A percentile compares a stretch with the other conserved stretches of the same genome.
Conservation (phyloP, 2,113 vertebrate genomes). For the Amia ocellicauda region DNA sequence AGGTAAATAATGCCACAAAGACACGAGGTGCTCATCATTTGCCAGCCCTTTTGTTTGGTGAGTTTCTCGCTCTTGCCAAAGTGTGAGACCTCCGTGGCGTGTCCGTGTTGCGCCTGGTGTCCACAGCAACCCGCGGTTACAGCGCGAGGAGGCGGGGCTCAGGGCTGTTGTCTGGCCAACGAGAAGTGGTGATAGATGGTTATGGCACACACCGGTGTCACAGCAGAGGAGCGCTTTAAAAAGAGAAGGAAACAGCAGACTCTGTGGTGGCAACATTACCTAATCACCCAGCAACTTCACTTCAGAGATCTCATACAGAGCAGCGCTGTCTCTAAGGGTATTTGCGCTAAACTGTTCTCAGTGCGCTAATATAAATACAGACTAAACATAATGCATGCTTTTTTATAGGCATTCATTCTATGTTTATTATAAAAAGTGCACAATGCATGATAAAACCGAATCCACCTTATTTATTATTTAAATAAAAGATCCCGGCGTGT, state of each 20-base stretch:
- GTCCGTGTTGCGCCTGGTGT: constrained; percentile 22
- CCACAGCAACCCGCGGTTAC: constrained; percentile 32
- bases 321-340: neutral
- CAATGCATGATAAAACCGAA: too few relatives aligned
- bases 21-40: neutral
- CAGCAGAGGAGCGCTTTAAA: neutral
- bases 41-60: neutral
- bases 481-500: too few relatives aligned
- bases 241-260: neutral
- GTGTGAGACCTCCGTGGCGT: constrained; percentile 36
- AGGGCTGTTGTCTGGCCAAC: constrained; percentile 36
- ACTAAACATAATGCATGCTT: too few relatives aligned
- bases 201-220: neutral
- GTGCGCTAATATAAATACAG: too few relatives aligned
- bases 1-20: too few relatives aligned
- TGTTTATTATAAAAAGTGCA: too few relatives aligned
- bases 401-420: too few relatives aligned
- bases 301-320: neutral
- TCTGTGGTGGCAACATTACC: neutral
- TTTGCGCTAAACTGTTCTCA: too few relatives aligned
- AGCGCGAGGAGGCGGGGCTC: constrained; percentile 13
- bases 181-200: neutral
- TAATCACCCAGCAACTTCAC: neutral
- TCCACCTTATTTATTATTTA: too few relatives aligned
- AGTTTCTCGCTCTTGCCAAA: neutral